Evolutionary conservation across 2,797 vertebrate genomes (phyloP), one percentile per base, ranked within the genome.

Genomic region (Dicrostonyx torquatus): DNA sequence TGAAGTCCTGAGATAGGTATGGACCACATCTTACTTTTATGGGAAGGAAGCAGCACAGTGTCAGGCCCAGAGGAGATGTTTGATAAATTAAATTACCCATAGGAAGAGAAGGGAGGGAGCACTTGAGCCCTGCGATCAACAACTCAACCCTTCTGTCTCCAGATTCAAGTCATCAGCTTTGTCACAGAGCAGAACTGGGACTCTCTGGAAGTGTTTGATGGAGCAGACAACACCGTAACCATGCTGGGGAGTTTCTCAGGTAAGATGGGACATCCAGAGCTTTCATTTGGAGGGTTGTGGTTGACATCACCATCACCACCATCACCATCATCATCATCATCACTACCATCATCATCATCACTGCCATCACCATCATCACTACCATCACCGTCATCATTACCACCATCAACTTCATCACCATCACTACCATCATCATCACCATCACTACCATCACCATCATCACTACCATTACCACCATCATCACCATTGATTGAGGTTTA

Each of bases 171-270:
- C 97, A 99, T 99, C 98, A 99, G 99, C 98, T 99, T 99, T 98
- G 99, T 99, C 96, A 99, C 99, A 0, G 99, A 99, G 98, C 99
- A 99, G 98, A 99, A 99, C 98, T 99, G 99, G 99, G 99, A 99
- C 97, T 99, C 99, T 2, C 98, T 99, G 95, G 99, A 99, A 96
- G 99, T 99, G 94, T 99, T 99, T 72, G 99, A 99, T 1, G 99
- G 99, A 55, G 99, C 99, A 1, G 99, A 99, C 97, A 99, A 99
- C 98, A 99, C 99, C 0, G 99, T 99, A 93, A 99, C 99, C 96
- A 99, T 99, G 99, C 98, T 99, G 97, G 99, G 99, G 9, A 99
- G 99, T 95, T 99, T 99, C 98, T 99, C 99, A 97, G 99, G 99
- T 99, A 98, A 48, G 48, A 0, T n/a, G 48, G 50, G 85, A 3